These are phyloP conservation scores for Clitarchus hookeri DNA, from an alignment of 2,888 invertebrate genomes.

Conservation along the genomic window DNA sequence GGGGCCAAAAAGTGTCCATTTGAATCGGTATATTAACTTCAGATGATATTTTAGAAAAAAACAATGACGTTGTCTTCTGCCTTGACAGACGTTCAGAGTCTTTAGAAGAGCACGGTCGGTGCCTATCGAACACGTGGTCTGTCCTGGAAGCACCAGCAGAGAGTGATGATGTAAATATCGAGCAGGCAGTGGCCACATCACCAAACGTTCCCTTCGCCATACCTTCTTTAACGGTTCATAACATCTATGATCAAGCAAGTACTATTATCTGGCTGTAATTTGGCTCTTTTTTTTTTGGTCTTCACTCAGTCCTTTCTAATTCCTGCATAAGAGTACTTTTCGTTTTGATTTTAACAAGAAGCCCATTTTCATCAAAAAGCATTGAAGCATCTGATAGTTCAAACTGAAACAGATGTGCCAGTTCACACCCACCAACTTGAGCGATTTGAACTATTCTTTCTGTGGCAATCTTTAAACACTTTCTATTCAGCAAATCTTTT, in stretches of 20 bases:
- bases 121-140: neutral
- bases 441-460: no score
- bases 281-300: no score
- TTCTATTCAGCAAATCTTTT: no score
- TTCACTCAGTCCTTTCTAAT: no score
- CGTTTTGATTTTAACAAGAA: no score
- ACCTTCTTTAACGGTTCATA: neutral
- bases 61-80: neutral
- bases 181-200: neutral
- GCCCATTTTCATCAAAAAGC: no score
- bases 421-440: no score
- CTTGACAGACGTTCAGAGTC: neutral
- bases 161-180: neutral
- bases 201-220: neutral
- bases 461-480: no score
- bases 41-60: neutral
- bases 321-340: no score
- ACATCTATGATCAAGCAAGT: neutral
- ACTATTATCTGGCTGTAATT: neutral
- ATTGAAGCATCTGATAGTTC: no score
- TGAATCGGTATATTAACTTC: neutral
- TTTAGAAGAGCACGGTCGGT: neutral
- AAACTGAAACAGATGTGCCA: no score
- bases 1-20: neutral
- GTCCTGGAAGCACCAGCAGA: neutral